Evolutionary conservation across 2,797 vertebrate species (phyloP), one percentile per base, ranked within the genome.

Genomic region (Geotria australis): DNA sequence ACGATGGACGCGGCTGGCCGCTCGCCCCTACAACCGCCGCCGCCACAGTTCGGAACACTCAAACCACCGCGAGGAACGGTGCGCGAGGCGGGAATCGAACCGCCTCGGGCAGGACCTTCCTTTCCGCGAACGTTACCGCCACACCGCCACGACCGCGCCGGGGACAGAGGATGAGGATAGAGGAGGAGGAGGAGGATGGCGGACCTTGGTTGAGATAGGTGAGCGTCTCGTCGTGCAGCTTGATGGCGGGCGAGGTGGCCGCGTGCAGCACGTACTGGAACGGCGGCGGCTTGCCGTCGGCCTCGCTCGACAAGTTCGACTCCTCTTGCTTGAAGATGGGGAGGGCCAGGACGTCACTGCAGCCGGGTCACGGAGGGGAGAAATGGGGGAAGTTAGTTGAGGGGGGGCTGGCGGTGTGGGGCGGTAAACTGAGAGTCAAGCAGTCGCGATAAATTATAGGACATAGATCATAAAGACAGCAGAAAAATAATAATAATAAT

Each of bases 201-300:
- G 63, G 63, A 93, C 88, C 85, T 85, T 95, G 88, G 72, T 95
- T 95, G 68, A 95, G 74, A 72, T 95, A 95, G 24, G 88, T 95
- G 66, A 95, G 84, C 2, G 85, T 93, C 74, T 95, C 88, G 57
- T 94, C 88, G 0, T 89, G 82, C 61, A 95, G 67, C 65, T 91
- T 95, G 59, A 94, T 75, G 49, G 88, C 88, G 7, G 88, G 88
- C 2, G 88, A 95, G 2, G 88, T 95, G 62, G 88, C 83, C 57
- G 88, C 68, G 61, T 83, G 93, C 71, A 95, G 76, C 65, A 95
- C 80, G 46, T 95, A 95, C 69, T 94, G 85, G 72, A 94, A 94
- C 63, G 88, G 88, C 51, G 82, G 79, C 62, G 85, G 81, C 69
- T 91, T 88, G 64, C 77, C 75, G 70, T 93, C 83, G 8, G 63